Evolutionary conservation across 2,113 vertebrate genomes (phyloP), one percentile per base, ranked within the genome.

Genomic region (Hippocampus abdominalis): DNA sequence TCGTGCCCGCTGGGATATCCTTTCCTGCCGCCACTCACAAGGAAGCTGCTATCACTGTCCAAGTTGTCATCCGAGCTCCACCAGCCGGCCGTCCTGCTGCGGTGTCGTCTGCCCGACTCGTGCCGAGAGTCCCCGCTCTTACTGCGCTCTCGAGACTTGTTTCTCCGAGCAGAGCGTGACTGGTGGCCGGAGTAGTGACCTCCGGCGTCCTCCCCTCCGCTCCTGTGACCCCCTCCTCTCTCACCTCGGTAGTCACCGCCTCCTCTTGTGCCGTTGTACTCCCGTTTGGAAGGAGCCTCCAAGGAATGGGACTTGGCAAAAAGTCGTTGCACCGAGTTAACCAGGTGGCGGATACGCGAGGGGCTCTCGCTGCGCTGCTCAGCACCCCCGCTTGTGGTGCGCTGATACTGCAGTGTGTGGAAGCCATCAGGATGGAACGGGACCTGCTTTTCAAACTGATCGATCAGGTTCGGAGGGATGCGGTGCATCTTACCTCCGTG

Each of bases 61-160:
- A 99, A 87, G 91, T 99, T 99, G 89, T 99, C 97, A 0, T 99
- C 97, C 0, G 97, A 98, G 89, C 97, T 98, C 97, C 97, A 99
- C 97, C 97, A 98, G 78, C 97, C 97, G 21, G 95, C 90, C 12
- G 94, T 91, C 88, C 95, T 93, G 92, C 94, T 92, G 70, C 95
- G 95, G 71, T 97, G 97, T 62, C 95, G 93, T 63, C 95, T 86
- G 79, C 93, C 90, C 0, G 88, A 89, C 54, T 92, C 90, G 4
- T 92, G 91, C 87, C 96, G 89, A 61, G 95, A 94, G 93, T 99
- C 93, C 89, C 98, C 94, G 76, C 98, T 91, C 93, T 95, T 92
- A 95, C 97, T 94, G 84, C 90, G 32, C 89, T 96, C 88, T 88
- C 94, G 91, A 91, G 95, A 93, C 92, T 96, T 93, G 94, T 90